Percentiles rank a stretch among this genome's conserved stretches.
phyloP scores from a whole-genome alignment of 2,113 vertebrate species.

The Macquaria australasica region DNA sequence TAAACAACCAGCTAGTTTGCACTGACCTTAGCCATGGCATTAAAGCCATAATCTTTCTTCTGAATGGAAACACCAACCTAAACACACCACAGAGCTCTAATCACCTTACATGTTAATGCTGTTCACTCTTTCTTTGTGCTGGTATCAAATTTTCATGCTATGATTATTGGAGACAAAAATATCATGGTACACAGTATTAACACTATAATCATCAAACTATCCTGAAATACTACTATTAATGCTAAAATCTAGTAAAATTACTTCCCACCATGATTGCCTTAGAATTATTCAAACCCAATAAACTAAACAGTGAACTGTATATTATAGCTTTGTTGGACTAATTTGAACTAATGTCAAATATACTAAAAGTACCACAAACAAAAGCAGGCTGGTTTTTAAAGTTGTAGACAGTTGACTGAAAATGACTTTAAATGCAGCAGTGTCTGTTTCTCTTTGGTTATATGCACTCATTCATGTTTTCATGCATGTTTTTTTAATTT shows the following conservation, averaged over 20 bases:
- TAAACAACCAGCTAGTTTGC: slow-evolving; percentile 11
- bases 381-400: no score
- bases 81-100: neutral
- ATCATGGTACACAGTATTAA: neutral
- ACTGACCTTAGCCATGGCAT: neutral
- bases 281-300: neutral
- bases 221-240: neutral
- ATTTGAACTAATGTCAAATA: no score
- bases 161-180: neutral
- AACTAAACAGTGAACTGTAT: neutral
- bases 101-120: no score
- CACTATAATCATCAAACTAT: neutral
- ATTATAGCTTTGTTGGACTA: no score
- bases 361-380: no score
- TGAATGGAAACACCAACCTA: neutral
- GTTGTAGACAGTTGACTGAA: no score
- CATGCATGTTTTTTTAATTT: no score
- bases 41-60: neutral
- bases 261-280: neutral
- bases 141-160: neutral
- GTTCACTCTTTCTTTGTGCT: neutral
- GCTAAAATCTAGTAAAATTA: neutral
- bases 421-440: no score
- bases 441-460: no score
- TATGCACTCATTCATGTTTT: no score